phyloP scores from a whole-genome alignment of 2,888 invertebrate species.

The Drosophila kokeensis region DNA sequence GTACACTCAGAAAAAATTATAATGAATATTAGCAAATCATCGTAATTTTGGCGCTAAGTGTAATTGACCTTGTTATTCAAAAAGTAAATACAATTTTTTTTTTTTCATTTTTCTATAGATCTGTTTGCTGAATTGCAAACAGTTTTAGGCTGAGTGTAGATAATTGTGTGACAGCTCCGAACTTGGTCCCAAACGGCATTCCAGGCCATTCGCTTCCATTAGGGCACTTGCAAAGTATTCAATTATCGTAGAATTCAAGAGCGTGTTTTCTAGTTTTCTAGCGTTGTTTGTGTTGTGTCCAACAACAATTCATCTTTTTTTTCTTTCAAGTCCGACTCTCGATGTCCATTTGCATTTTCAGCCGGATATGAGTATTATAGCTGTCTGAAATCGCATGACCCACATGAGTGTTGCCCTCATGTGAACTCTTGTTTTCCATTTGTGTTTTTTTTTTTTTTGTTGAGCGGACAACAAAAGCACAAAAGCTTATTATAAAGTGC shows the following conservation, averaged over 20 bases:
- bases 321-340: constrained; percentile 1
- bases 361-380: constrained; percentile 48
- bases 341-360: constrained; percentile 43
- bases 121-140: neutral
- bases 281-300: constrained; percentile 3
- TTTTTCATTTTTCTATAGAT: neutral
- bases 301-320: constrained; percentile 37
- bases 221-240: constrained; percentile 37
- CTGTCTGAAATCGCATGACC: constrained; percentile 40
- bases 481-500: constrained; percentile 43
- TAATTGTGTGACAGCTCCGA: constrained; percentile 48
- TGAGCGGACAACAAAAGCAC: constrained; percentile 10
- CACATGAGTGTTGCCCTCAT: constrained; percentile 45
- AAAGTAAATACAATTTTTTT: neutral
- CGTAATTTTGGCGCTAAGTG: neutral
- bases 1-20: neutral
- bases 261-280: constrained; percentile 12
- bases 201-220: constrained; percentile 52
- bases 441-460: neutral
- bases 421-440: constrained; percentile 16
- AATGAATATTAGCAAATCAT: neutral
- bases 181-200: constrained; percentile 48
- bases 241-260: constrained; percentile 48
- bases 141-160: neutral
- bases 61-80: neutral